Percentiles rank a stretch among this genome's conserved stretches.
Evolutionary conservation across 1,140 invertebrate genomes (phyloP).

Genomic region (Rhyacophila brunnea): DNA sequence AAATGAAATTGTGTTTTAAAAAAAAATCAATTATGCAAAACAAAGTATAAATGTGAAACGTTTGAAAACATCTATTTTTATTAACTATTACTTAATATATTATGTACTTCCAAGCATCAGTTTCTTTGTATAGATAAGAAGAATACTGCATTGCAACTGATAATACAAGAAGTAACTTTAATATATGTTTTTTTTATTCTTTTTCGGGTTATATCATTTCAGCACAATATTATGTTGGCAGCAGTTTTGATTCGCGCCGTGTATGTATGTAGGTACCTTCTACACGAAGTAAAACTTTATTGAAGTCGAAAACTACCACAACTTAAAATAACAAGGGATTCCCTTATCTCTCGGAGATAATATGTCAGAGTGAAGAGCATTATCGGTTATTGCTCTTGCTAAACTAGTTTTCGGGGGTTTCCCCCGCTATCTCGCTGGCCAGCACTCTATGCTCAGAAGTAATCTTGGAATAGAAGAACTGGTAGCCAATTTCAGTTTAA

Average conservation of each 20-base stretch:
- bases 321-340: slow-evolving; percentile 34
- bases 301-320: slow-evolving; percentile 28
- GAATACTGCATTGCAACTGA: too few relatives aligned
- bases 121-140: too few relatives aligned
- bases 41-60: too few relatives aligned
- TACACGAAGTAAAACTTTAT: slow-evolving; percentile 22
- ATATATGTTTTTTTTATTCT: too few relatives aligned
- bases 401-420: slow-evolving; percentile 27
- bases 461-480: slow-evolving; percentile 24
- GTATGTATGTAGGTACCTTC: background rate
- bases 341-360: slow-evolving; percentile 33
- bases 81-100: too few relatives aligned
- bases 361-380: slow-evolving; percentile 34
- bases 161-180: too few relatives aligned
- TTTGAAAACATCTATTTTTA: too few relatives aligned
- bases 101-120: too few relatives aligned
- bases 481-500: slow-evolving; percentile 26
- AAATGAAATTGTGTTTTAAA: too few relatives aligned
- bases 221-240: background rate
- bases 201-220: slow-evolving; percentile 7
- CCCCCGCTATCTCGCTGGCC: background rate
- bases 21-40: too few relatives aligned
- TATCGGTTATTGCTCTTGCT: slow-evolving; percentile 32
- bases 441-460: slow-evolving; percentile 9
- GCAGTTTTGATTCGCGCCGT: background rate